These are phyloP conservation scores for Dicranocentrus wangi DNA, from an alignment of 2,888 invertebrate species.

Conservation along the genomic window DNA sequence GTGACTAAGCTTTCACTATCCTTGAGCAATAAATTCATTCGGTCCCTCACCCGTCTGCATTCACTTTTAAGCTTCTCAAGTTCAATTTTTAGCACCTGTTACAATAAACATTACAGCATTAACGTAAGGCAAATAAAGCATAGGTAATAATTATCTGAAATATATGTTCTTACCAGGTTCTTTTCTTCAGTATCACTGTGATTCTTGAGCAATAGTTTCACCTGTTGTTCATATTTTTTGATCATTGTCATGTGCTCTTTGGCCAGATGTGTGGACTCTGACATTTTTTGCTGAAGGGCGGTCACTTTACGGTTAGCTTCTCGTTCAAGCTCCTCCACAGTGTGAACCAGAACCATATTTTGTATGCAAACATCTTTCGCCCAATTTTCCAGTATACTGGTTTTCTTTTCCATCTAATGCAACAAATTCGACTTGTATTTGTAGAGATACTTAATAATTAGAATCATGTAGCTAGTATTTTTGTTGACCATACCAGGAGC, in stretches of 20 bases:
- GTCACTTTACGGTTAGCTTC: conserved; percentile 80
- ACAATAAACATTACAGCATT: conserved; percentile 10
- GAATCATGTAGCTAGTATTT: background rate
- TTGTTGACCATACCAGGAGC: conserved; percentile 37
- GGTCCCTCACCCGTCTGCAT: conserved; percentile 62
- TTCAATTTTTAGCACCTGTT: conserved; percentile 62
- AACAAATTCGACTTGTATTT: no score
- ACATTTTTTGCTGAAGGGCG: conserved; percentile 78
- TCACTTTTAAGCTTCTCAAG: conserved; percentile 72
- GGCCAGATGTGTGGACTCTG: conserved; percentile 75
- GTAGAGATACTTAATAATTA: no score
- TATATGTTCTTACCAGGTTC: conserved; percentile 58
- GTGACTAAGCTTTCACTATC: conserved; percentile 70
- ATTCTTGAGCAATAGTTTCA: conserved; percentile 65
- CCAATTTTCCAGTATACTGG: conserved; percentile 70
- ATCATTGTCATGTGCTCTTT: conserved; percentile 70
- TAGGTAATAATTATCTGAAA: conserved; percentile 13
- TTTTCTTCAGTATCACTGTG: conserved; percentile 61
- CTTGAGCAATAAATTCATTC: conserved; percentile 67
- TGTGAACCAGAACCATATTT: conserved; percentile 81
- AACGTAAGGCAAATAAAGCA: background rate
- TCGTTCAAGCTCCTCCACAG: conserved; percentile 81
- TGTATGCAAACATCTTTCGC: conserved; percentile 75
- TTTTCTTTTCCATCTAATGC: conserved; percentile 67
- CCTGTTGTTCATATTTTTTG: conserved; percentile 71